These are phyloP conservation scores for Theretra japonica DNA, from an alignment of 2,888 invertebrate genomes.

Conservation along the genomic window DNA sequence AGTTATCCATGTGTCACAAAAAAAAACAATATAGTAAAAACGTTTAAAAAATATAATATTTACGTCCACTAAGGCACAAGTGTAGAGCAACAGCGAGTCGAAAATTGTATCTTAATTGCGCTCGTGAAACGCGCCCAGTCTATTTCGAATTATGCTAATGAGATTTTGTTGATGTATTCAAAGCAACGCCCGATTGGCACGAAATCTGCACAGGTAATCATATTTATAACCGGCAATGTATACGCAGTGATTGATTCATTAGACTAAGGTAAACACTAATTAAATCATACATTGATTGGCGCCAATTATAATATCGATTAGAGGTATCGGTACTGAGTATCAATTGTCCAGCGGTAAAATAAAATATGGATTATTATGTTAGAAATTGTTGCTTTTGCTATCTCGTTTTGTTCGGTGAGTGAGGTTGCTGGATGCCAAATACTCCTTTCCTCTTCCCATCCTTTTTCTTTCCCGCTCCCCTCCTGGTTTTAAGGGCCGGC, in stretches of 20 bases:
- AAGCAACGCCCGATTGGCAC: conserved; percentile 37
- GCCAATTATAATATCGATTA: not conserved
- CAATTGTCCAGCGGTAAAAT: no score
- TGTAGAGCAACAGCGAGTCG: conserved; percentile 2
- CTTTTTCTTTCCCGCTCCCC: no score
- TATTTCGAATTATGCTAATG: conserved; percentile 42
- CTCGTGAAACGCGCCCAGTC: conserved; percentile 27
- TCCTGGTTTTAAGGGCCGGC: no score
- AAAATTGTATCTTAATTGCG: conserved; percentile 19
- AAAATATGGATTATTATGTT: no score
- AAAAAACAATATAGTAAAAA: no score
- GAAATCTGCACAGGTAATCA: conserved; percentile 30
- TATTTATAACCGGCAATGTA: not conserved
- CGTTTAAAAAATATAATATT: not conserved
- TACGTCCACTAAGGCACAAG: not conserved
- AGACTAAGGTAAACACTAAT: not conserved
- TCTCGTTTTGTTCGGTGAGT: no score
- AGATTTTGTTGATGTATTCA: conserved; percentile 35
- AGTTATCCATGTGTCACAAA: no score
- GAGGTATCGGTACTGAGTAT: no score
- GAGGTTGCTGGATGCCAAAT: no score
- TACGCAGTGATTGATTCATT: not conserved
- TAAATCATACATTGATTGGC: not conserved
- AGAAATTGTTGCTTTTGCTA: no score
- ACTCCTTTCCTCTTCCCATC: no score